phyloP scores from a whole-genome alignment of 2,888 invertebrate genomes.

The Platycnemis pennipes region DNA sequence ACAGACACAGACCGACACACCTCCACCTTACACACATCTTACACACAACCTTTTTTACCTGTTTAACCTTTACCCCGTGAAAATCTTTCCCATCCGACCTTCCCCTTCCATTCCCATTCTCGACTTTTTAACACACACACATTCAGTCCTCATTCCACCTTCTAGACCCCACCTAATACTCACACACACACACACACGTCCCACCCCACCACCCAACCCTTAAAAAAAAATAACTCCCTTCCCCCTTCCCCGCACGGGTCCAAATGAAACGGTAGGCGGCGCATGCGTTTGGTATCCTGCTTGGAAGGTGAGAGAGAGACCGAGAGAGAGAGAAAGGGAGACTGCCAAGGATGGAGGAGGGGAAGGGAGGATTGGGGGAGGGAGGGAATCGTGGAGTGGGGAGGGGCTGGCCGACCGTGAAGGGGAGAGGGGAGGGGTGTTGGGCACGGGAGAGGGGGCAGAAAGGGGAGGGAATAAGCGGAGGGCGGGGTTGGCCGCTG shows the following conservation, averaged over 20 bases:
- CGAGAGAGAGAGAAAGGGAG: not conserved
- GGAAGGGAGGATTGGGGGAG: not conserved
- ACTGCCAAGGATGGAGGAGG: not conserved
- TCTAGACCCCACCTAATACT: not conserved
- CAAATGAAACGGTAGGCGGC: conserved; percentile 61
- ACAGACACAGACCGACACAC: not conserved
- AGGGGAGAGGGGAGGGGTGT: not conserved
- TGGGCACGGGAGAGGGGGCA: not conserved
- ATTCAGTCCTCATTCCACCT: not conserved
- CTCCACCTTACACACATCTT: not conserved
- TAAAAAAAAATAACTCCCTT: not conserved
- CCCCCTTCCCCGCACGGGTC: conserved; percentile 5
- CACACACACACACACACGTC: too few relatives aligned
- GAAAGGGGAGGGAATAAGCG: not conserved
- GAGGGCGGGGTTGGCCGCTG: conserved; percentile 39
- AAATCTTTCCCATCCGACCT: not conserved
- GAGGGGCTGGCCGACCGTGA: not conserved
- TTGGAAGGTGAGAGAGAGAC: conserved; percentile 8
- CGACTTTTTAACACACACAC: not conserved
- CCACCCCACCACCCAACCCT: not conserved
- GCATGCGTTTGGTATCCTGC: conserved; percentile 64
- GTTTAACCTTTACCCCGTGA: too few relatives aligned
- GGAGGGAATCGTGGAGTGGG: not conserved
- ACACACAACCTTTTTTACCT: too few relatives aligned
- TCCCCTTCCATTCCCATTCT: not conserved